Evolutionary conservation across 2,888 invertebrate genomes (phyloP).

Genomic region (Myopa tessellatipennis): DNA sequence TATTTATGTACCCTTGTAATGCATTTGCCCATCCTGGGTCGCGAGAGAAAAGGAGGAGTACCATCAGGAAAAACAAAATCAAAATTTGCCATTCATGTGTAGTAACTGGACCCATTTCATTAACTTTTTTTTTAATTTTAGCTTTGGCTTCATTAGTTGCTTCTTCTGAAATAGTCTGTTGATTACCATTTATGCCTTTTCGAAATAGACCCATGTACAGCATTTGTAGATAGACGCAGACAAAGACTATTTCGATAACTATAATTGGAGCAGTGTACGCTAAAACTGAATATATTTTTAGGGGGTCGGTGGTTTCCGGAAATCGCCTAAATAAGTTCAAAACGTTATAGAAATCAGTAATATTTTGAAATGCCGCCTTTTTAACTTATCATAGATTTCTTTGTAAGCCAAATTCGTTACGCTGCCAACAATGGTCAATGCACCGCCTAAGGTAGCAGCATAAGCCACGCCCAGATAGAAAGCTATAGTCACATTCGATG

Average conservation of each 20-base stretch:
- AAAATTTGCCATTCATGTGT: constrained; percentile 47
- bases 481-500: constrained; percentile 77
- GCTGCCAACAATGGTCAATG: constrained; percentile 81
- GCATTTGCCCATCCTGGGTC: constrained; percentile 47
- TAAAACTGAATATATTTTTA: constrained; percentile 57
- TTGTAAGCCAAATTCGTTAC: constrained; percentile 85
- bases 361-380: neutral
- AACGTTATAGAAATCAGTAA: neutral
- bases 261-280: constrained; percentile 53
- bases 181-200: constrained; percentile 46
- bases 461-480: constrained; percentile 82
- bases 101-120: constrained; percentile 45
- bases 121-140: constrained; percentile 42
- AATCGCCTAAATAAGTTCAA: constrained; percentile 58
- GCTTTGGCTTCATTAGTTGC: constrained; percentile 40
- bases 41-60: constrained; percentile 43
- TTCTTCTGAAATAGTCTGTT: constrained; percentile 35
- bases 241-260: constrained; percentile 46
- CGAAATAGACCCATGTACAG: constrained; percentile 61
- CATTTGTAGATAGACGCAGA: constrained; percentile 53
- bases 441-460: constrained; percentile 79
- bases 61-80: constrained; percentile 43
- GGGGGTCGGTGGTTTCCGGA: constrained; percentile 51
- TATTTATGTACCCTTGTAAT: neutral
- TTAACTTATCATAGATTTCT: constrained; percentile 73